Evolutionary conservation across 1,140 invertebrate genomes (phyloP).

Genomic region (Hypothenemus hampei): DNA sequence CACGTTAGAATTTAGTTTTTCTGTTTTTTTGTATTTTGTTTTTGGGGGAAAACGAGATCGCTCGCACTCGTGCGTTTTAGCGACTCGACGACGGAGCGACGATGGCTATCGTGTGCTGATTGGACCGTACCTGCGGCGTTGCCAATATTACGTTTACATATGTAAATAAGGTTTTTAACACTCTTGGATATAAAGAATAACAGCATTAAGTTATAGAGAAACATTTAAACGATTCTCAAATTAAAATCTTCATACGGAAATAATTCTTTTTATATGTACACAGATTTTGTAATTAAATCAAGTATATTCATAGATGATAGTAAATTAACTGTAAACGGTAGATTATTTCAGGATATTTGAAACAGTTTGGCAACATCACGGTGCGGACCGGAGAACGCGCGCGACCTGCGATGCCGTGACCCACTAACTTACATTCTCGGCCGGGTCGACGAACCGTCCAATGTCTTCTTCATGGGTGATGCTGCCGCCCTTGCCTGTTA

Average conservation of each 20-base stretch:
- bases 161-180: no score
- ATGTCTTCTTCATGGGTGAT: constrained; percentile 32
- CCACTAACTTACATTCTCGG: constrained; percentile 44
- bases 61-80: constrained; percentile 16
- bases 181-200: no score
- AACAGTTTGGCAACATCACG: no score
- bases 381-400: constrained; percentile 24
- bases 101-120: constrained; percentile 4
- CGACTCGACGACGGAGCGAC: constrained; percentile 3
- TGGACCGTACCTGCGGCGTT: constrained; percentile 10
- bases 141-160: constrained; percentile 4
- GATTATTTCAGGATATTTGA: no score
- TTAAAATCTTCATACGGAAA: no score
- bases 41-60: constrained; percentile 14
- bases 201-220: no score
- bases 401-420: constrained; percentile 34
- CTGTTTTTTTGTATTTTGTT: constrained; percentile 2
- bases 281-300: no score
- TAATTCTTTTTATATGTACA: no score
- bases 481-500: constrained; percentile 6
- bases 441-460: constrained; percentile 36
- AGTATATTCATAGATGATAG: no score
- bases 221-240: no score
- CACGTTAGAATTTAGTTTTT: not conserved
- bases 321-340: no score